A percentile compares a stretch with the other conserved stretches of the same genome.
Evolutionary conservation across 2,797 vertebrate species (phyloP).

Genomic region (Helarctos malayanus): DNA sequence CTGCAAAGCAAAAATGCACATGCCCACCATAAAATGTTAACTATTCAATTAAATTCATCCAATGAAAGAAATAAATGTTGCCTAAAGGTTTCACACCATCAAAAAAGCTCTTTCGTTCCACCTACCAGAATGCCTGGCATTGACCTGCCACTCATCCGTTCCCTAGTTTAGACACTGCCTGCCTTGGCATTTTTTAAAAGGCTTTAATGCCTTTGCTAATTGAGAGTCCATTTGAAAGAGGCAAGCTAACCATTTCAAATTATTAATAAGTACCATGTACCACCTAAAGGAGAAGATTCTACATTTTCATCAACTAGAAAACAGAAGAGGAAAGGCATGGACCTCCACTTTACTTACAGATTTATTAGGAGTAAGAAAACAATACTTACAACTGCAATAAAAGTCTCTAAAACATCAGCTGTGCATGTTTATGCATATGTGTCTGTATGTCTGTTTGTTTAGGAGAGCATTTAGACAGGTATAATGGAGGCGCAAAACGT

Average conservation of each 20-base stretch:
- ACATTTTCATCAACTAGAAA: constrained; percentile 22
- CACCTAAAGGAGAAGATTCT: constrained; percentile 7
- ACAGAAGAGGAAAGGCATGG: background rate
- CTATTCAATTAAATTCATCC: constrained; percentile 74
- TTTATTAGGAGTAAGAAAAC: constrained; percentile 52
- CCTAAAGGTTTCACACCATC: constrained; percentile 70
- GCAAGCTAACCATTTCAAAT: constrained; percentile 24
- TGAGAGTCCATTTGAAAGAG: constrained; percentile 57
- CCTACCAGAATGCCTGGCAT: constrained; percentile 56
- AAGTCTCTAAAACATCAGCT: constrained; percentile 34
- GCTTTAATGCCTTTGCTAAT: constrained; percentile 36
- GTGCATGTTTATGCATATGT: background rate
- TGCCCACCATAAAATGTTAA: constrained; percentile 50
- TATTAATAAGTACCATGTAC: constrained; percentile 32
- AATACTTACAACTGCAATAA: background rate
- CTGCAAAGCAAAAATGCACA: constrained; percentile 41
- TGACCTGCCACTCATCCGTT: background rate
- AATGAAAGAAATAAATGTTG: constrained; percentile 71
- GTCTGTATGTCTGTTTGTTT: background rate
- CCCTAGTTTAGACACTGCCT: background rate
- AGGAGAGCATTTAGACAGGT: constrained; percentile 50
- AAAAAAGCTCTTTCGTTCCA: constrained; percentile 62
- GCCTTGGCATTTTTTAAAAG: constrained; percentile 48
- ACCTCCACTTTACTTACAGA: background rate
- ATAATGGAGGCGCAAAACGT: background rate